These are phyloP conservation scores for Arvicanthis niloticus DNA, from an alignment of 2,113 vertebrate species.

Conservation along the genomic window DNA sequence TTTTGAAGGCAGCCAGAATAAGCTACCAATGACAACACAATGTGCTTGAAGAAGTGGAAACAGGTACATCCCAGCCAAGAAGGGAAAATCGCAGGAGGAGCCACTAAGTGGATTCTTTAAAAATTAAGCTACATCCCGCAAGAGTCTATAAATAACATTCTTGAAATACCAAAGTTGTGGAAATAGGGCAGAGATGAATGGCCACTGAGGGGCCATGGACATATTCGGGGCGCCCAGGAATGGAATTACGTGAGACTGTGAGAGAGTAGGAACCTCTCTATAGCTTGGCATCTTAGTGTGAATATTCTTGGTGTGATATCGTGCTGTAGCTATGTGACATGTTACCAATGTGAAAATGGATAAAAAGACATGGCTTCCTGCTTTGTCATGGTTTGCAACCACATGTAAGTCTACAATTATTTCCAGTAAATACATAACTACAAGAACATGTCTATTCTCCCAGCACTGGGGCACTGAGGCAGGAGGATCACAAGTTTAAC, in stretches of 20 bases:
- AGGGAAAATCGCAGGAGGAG: neutral
- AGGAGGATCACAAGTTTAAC: neutral
- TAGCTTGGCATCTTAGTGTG: neutral
- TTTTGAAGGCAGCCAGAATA: neutral
- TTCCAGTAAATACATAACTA: slow-evolving; percentile 11
- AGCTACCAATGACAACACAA: neutral
- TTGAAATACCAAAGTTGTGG: neutral
- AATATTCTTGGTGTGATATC: neutral
- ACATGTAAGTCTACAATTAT: neutral
- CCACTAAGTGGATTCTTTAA: neutral
- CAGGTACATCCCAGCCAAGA: neutral
- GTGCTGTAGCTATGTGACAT: neutral
- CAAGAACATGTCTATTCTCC: neutral
- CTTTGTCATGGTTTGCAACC: neutral
- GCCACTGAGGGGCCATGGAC: neutral
- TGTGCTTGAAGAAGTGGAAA: neutral
- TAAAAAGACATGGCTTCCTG: neutral
- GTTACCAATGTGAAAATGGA: neutral
- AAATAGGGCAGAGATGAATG: slow-evolving; percentile 3
- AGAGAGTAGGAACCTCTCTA: neutral
- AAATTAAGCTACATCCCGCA: neutral
- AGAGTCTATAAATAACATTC: neutral
- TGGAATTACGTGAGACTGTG: neutral
- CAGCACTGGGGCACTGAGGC: neutral
- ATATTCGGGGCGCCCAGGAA: too few relatives aligned